Evolutionary conservation across 2,797 vertebrate species (phyloP), one percentile per base, ranked within the genome.

Genomic region (Myotis daubentonii): DNA sequence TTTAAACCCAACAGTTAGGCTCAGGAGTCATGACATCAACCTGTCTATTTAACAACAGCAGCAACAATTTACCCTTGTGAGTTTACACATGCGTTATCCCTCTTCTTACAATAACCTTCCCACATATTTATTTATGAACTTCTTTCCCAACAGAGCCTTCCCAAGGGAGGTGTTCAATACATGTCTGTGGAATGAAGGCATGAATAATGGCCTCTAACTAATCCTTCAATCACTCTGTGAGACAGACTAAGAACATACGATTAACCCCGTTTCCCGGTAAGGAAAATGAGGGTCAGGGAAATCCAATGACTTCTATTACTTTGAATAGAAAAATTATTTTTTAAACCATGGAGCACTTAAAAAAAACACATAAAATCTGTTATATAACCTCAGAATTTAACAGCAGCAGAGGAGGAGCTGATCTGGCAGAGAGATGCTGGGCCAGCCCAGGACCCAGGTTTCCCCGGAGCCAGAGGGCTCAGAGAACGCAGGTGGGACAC

Each of bases 341-440:
- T 41, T 68, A 89, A 66, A 70, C 38, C 33, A 41, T 5, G 38
- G 16, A 49, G 66, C 0, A 1, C n/a, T 78, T 47, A 11, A 62
- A 33, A 79, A 25, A 87, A 60, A 6, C 10, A 6, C 23, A 71
- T 74, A 79, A 78, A 57, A 38, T 66, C 62, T 57, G 94, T 89
- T 60, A 23, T 6, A 38, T 49, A 89, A 80, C 20, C 33, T 88
- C 28, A 22, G 23, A 81, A 71, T 22, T 19, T 4, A 74, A 70
- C 8, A 41, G 62, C 41, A 33, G 9, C 23, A 12, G 30, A 89
- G 25, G 55, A 70, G 55, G 16, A 19, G 72, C 28, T 33, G 6
- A 6, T 36, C 47, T 30, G 22, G 51, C 5, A 0, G 0, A 60
- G 44, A 68, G 51, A 68, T 10, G 8, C 71, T 20, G 36, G 36